Evolutionary conservation across 2,888 invertebrate species (phyloP).

Genomic region (Lasiommata megera): DNA sequence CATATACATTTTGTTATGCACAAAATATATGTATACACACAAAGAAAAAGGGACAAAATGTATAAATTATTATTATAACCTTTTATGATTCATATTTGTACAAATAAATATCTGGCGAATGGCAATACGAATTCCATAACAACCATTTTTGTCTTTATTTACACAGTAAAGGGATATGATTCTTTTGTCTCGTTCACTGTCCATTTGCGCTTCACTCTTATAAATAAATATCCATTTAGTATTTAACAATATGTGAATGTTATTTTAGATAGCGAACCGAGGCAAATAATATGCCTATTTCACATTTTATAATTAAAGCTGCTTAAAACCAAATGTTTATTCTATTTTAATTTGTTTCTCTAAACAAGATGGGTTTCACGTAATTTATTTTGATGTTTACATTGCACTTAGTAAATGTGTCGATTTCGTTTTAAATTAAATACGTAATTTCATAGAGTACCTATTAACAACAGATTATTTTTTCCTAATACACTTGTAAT

Average conservation of each 20-base stretch:
- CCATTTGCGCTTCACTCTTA: neutral
- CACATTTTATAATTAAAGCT: constrained; percentile 11
- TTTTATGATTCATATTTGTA: neutral
- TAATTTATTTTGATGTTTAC: constrained; percentile 5
- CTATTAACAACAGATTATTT: neutral
- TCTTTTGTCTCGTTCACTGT: neutral
- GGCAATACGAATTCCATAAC: neutral
- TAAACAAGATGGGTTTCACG: constrained; percentile 11
- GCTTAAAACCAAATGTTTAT: constrained; percentile 14
- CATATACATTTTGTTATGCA: no score
- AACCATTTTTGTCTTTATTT: neutral
- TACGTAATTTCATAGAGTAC: neutral
- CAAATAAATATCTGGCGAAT: neutral
- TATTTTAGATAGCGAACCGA: neutral
- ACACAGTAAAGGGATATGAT: neutral
- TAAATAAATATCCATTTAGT: neutral
- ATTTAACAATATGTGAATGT: neutral
- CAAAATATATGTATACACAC: no score
- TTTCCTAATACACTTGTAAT: neutral
- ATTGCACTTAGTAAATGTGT: neutral
- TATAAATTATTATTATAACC: neutral
- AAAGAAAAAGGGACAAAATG: neutral
- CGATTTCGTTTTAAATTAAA: neutral
- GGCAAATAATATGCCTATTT: constrained; percentile 16
- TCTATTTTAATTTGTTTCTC: constrained; percentile 15